Base-by-base conservation (phyloP, 1,140 invertebrate species). In the Leptopilina boulardi region DNA sequence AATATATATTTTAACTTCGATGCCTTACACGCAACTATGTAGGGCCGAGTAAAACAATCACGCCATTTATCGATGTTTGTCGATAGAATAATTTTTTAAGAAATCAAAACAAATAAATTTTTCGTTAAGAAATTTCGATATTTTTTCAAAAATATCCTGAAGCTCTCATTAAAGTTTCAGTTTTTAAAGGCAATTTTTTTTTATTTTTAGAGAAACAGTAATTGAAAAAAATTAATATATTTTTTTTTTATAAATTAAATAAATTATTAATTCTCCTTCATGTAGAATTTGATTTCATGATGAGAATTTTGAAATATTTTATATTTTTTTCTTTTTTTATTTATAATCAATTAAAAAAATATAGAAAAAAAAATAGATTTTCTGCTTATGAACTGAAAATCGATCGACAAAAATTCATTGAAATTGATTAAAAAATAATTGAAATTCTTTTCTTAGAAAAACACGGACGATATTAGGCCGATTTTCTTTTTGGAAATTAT, bases 31-130 rank as follows among this genome's bases (percentile, higher is more conserved):
- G 23, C 47, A 51, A 6, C 11, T 66, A 30, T 66, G 59, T 66
- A 66, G 59, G 26, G 26, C 59, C 23, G 59, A 30, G 59, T 66
- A 66, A 66, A 66, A 30, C 26, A 66, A 30, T 18, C 21, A 54
- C 19, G 51, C 11, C 51, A 54, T 66, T 66, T 66, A 34, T 66
- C 59, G 59, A 66, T 66, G 23, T 30, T 66, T 10, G n/a, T 66
- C 56, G 56, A 59, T 59, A 59, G 21, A 66, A 30, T 23, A 23
- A n/a, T 6, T 3, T 3, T 66, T 30, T 30, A 6, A 26, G 21
- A 59, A 15, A 44, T 9, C 18, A 2, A 13, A 26, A 38, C 3
- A 38, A 38, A 30, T 13, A 3, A 3, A 13, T 15, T 15, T 13
- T 21, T 59, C 21, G 11, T 23, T 30, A 59, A 59, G 56, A 59